Evolutionary conservation across 2,797 vertebrate genomes (phyloP), one percentile per base, ranked within the genome.

Genomic region (Labroides dimidiatus): DNA sequence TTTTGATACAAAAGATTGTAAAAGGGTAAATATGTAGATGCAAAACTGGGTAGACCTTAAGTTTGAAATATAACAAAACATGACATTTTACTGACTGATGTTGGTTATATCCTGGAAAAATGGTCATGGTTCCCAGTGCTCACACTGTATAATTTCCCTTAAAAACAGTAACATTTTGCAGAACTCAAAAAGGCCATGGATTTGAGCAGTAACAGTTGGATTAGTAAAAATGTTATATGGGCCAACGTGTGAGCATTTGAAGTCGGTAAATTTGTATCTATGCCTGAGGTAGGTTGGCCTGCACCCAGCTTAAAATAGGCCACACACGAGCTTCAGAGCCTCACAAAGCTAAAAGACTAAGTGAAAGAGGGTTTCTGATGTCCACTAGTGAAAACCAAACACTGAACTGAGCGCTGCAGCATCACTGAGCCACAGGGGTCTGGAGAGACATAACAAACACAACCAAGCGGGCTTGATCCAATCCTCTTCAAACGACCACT

Each of bases 381-480:
- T 57, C 59, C 68, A 54, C 72, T 53, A 61, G 66, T 59, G 45
- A 68, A 52, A 80, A 81, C 78, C 61, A 86, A 87, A 64, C 51
- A 43, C 43, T 68, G 75, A 75, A 70, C 52, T 61, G 58, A 77
- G 74, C 11, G 1, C 57, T 56, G 67, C 75, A 62, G 70, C 61
- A 70, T 74, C 69, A 52, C 63, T 44, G 41, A 81, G 43, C 82
- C 70, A 51, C 61, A 37, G 59, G 79, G 72, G 67, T n/a, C 62
- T n/a, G 58, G 70, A 15, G 71, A 71, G 69, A 77, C 77, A 87
- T 62, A 80, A 85, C 75, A 90, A 84, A 81, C 80, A 72, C 55
- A 66, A 61, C 64, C 53, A 43, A 71, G 52, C 8, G 5, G 77
- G 53, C 63, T 69, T 66, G 67, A 80, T 84, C 71, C 78, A 63